Conservation (phyloP, 1,140 invertebrate species). For the Pachypeltis micranthus region DNA sequence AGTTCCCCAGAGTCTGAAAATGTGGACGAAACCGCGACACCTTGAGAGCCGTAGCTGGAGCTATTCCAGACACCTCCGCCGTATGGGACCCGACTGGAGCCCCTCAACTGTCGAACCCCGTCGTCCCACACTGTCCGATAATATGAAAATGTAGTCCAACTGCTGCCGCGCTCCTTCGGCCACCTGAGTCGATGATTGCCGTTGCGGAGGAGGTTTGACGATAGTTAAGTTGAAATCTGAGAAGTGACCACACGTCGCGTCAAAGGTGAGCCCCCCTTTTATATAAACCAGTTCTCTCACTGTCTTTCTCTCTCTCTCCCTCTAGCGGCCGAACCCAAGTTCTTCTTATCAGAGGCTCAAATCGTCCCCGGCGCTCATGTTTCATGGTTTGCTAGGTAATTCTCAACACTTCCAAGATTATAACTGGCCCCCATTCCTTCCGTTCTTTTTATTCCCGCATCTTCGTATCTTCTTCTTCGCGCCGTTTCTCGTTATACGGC, state of each 20-base stretch:
- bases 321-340: background rate
- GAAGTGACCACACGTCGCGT: constrained; percentile 9
- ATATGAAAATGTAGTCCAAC: constrained; percentile 1
- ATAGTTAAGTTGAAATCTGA: constrained; percentile 6
- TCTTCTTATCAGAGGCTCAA: background rate
- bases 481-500: too few species aligned
- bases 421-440: background rate
- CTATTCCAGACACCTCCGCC: too few species aligned
- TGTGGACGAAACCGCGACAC: too few species aligned
- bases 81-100: too few species aligned
- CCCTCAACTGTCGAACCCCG: too few species aligned
- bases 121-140: background rate
- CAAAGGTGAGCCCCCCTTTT: background rate
- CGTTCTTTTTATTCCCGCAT: background rate
- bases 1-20: too few species aligned
- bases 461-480: too few species aligned
- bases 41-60: too few species aligned
- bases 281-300: constrained; percentile 4
- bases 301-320: too few species aligned
- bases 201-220: constrained; percentile 3
- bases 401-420: constrained; percentile 6
- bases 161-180: background rate
- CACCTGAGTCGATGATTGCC: background rate
- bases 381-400: constrained; percentile 7
- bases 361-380: background rate